These are phyloP conservation scores for Sitta europaea DNA, from an alignment of 2,113 vertebrate species.

Conservation along the genomic window DNA sequence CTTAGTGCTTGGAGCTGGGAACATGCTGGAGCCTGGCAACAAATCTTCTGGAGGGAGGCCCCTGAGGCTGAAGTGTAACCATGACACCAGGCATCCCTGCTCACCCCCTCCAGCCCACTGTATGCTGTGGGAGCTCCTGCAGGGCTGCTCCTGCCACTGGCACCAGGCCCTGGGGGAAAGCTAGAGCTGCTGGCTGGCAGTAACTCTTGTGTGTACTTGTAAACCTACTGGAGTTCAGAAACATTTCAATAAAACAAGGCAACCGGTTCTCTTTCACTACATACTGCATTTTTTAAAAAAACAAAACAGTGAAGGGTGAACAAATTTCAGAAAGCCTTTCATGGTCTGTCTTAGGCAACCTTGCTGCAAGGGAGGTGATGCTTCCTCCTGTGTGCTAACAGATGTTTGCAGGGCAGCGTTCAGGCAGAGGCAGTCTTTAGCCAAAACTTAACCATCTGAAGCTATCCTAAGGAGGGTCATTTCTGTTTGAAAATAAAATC, in stretches of 20 bases:
- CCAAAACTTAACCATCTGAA: not conserved
- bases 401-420: not conserved
- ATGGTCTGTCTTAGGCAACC: not conserved
- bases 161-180: not conserved
- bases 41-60: not conserved
- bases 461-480: not conserved
- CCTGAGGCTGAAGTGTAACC: not conserved
- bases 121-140: fast-evolving
- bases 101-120: not conserved
- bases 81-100: not conserved
- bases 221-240: not conserved
- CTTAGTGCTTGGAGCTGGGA: not conserved
- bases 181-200: not conserved
- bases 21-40: not conserved
- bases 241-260: not conserved
- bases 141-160: not conserved
- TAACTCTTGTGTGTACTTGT: not conserved
- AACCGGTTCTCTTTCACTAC: not conserved
- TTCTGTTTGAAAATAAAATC: not conserved
- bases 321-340: not conserved
- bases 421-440: not conserved
- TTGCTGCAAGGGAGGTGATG: not conserved
- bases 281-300: not conserved
- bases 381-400: not conserved
- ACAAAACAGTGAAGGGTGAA: not conserved